Conservation (phyloP, 1,140 invertebrate species). For the Sycophila sp. region DNA sequence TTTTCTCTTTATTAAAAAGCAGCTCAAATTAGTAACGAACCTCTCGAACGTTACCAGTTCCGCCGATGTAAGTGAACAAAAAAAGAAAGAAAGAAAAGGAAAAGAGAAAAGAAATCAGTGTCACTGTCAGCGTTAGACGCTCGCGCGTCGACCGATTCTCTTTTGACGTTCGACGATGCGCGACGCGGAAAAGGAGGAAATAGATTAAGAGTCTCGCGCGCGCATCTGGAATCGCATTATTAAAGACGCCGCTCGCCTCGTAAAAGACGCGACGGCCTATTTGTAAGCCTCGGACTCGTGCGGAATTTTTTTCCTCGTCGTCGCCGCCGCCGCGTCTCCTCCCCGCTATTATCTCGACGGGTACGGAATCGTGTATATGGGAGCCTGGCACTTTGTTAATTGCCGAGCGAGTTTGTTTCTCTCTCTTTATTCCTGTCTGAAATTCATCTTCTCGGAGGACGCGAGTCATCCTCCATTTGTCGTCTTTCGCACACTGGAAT, state of each 20-base stretch:
- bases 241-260: conserved; percentile 11
- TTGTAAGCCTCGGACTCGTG: conserved; percentile 15
- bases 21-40: too few relatives aligned
- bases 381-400: conserved; percentile 32
- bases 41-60: too few relatives aligned
- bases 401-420: neutral
- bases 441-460: neutral
- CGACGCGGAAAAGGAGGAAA: neutral
- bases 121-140: too few relatives aligned
- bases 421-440: conserved; percentile 13
- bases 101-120: too few relatives aligned
- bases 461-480: conserved; percentile 28
- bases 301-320: neutral
- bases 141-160: too few relatives aligned
- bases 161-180: neutral
- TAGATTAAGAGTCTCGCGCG: conserved; percentile 8
- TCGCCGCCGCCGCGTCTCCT: too few relatives aligned
- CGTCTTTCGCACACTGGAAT: conserved; percentile 24
- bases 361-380: neutral
- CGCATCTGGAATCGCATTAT: conserved; percentile 9
- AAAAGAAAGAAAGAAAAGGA: too few relatives aligned
- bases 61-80: too few relatives aligned
- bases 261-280: conserved; percentile 7
- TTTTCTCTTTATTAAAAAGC: too few relatives aligned
- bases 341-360: neutral